Evolutionary conservation across 2,888 invertebrate species (phyloP).

Genomic region (Diarsia dahlii): DNA sequence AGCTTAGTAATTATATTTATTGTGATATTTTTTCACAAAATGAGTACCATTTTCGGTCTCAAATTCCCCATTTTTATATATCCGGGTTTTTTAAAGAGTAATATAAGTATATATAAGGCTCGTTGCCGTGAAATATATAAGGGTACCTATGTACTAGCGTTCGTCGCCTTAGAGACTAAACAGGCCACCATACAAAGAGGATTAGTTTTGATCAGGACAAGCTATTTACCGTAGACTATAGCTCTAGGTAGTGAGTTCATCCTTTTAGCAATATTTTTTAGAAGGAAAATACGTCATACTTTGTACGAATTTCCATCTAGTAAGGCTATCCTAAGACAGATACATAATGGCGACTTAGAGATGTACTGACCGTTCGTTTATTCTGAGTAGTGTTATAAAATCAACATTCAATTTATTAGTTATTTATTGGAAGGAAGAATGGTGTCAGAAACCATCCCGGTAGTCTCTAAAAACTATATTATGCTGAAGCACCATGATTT

Average conservation of each 20-base stretch:
- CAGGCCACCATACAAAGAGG: constrained; percentile 32
- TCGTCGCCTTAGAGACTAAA: constrained; percentile 31
- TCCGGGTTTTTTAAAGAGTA: constrained; percentile 36
- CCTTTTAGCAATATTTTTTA: not conserved
- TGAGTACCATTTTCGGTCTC: constrained; percentile 19
- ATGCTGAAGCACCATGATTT: not conserved
- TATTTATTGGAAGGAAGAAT: not conserved
- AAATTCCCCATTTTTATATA: constrained; percentile 30
- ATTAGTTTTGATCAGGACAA: constrained; percentile 29
- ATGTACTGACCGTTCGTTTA: constrained; percentile 28
- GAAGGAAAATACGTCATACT: constrained; percentile 23
- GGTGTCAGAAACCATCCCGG: not conserved
- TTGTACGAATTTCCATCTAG: constrained; percentile 12
- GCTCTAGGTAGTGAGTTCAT: constrained; percentile 20
- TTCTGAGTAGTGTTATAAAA: not conserved
- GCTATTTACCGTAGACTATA: constrained; percentile 9
- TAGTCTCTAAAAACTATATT: not conserved
- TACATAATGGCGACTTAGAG: constrained; percentile 19
- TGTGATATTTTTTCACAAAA: constrained; percentile 37
- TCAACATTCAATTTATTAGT: not conserved
- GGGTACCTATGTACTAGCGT: constrained; percentile 29
- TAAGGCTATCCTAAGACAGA: constrained; percentile 34
- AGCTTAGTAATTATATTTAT: constrained; percentile 48
- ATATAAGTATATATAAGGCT: constrained; percentile 19
- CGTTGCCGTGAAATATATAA: constrained; percentile 26